A percentile compares a stretch with the other conserved stretches of the same genome.
phyloP scores from a whole-genome alignment of 2,888 invertebrate genomes.

The Venusia cambrica region DNA sequence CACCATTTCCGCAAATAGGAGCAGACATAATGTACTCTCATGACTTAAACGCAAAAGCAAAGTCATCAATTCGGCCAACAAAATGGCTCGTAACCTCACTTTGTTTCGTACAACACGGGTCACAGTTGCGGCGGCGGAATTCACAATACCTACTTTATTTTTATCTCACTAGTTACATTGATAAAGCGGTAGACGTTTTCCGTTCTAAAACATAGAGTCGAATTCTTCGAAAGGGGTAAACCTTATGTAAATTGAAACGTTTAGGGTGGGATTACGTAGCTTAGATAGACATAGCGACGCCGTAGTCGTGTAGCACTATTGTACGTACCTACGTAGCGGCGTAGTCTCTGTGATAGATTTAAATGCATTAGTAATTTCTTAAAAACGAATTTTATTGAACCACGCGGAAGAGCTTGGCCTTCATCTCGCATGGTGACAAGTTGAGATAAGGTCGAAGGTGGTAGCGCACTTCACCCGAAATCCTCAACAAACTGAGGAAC shows the following conservation, averaged over 20 bases:
- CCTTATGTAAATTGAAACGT: conserved; percentile 6
- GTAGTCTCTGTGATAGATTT: too few species aligned
- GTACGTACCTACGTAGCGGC: conserved; percentile 13
- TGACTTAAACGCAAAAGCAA: conserved; percentile 12
- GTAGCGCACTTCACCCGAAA: too few species aligned
- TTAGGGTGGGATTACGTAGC: conserved; percentile 3
- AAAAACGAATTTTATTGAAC: too few species aligned
- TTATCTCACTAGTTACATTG: too few species aligned
- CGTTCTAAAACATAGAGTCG: too few species aligned
- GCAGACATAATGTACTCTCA: conserved; percentile 2
- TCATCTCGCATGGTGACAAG: too few species aligned
- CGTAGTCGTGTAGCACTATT: conserved; percentile 10
- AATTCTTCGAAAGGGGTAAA: too few species aligned
- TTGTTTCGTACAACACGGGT: conserved; percentile 13
- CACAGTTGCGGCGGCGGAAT: conserved; percentile 12
- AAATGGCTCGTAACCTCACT: conserved; percentile 13
- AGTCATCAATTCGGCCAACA: conserved; percentile 16
- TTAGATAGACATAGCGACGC: conserved; percentile 10
- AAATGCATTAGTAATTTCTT: too few species aligned
- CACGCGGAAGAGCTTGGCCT: too few species aligned
- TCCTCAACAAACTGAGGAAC: too few species aligned
- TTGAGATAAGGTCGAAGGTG: too few species aligned
- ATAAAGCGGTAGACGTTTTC: too few species aligned
- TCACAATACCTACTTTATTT: conserved; percentile 1
- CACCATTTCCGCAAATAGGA: conserved; percentile 4